Conservation (phyloP, 2,113 vertebrate genomes). For the Mus spicilegus region DNA sequence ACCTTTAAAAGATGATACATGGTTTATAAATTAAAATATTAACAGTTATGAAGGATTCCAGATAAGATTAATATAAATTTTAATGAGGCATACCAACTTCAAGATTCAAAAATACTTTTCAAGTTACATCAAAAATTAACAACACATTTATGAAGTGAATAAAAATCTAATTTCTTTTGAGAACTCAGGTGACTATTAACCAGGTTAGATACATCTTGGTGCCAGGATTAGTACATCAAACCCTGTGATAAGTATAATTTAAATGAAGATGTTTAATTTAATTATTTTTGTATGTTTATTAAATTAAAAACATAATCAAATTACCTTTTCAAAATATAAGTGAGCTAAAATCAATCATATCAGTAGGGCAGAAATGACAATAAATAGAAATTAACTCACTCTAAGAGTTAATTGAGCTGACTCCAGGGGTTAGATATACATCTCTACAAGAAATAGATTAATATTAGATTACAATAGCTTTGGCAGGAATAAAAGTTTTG, state of each 20-base stretch:
- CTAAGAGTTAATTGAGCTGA: slow-evolving; percentile 74
- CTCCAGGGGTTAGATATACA: slow-evolving; percentile 68
- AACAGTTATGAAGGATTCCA: background rate
- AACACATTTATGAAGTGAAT: background rate
- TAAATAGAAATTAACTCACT: slow-evolving; percentile 73
- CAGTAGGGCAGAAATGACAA: slow-evolving; percentile 69
- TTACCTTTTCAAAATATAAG: slow-evolving; percentile 71
- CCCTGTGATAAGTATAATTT: slow-evolving; percentile 48
- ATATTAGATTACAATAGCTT: slow-evolving; percentile 59
- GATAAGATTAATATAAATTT: background rate
- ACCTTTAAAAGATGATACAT: slow-evolving; percentile 8
- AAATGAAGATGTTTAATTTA: slow-evolving; percentile 49
- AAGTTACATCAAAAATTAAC: background rate
- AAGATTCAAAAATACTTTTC: background rate
- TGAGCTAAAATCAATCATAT: slow-evolving; percentile 72
- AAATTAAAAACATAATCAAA: slow-evolving; percentile 71
- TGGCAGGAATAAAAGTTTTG: slow-evolving; percentile 24
- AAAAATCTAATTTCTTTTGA: background rate
- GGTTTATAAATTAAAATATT: background rate
- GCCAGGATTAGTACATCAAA: background rate
- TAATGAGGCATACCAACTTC: background rate
- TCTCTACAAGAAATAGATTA: slow-evolving; percentile 69
- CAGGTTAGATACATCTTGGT: background rate
- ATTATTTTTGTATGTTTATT: slow-evolving; percentile 72
- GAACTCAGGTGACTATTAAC: background rate